These are phyloP conservation scores for Lutraria rhynchaena DNA, from an alignment of 1,140 invertebrate species.

Conservation along the genomic window DNA sequence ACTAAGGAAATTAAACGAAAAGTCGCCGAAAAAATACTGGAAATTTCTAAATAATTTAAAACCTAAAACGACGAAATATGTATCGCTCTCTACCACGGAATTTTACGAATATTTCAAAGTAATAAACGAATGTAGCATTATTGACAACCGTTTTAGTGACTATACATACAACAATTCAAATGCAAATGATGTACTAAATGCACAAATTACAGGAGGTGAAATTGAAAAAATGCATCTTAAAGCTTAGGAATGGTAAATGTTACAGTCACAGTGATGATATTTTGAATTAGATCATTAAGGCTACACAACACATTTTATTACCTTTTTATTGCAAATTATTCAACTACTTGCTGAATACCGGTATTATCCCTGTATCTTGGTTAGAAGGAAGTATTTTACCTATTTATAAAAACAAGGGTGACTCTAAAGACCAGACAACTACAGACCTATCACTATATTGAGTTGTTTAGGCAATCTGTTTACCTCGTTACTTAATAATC, in stretches of 20 bases:
- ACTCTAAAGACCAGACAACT: constrained; percentile 1
- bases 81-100: not conserved
- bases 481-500: constrained; percentile 4
- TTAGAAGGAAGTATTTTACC: constrained; percentile 22
- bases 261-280: constrained; percentile 16
- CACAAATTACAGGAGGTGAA: constrained; percentile 5
- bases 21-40: not conserved
- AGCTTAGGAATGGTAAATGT: constrained; percentile 12
- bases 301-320: not conserved
- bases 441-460: constrained; percentile 5
- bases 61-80: not conserved
- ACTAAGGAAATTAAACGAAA: not conserved
- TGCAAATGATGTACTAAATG: constrained; percentile 1
- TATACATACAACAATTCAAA: not conserved
- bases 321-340: constrained; percentile 5
- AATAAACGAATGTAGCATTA: not conserved
- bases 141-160: not conserved
- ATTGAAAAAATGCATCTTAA: constrained; percentile 24
- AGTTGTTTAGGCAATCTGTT: constrained; percentile 34
- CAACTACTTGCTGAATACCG: constrained; percentile 23
- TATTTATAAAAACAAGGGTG: constrained; percentile 36
- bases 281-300: constrained; percentile 27
- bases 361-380: constrained; percentile 9
- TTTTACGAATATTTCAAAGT: constrained; percentile 2
- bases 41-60: constrained; percentile 8